Percentiles rank a stretch among this genome's conserved stretches.
phyloP scores from a whole-genome alignment of 2,797 vertebrate genomes.

The Melopsittacus undulatus region DNA sequence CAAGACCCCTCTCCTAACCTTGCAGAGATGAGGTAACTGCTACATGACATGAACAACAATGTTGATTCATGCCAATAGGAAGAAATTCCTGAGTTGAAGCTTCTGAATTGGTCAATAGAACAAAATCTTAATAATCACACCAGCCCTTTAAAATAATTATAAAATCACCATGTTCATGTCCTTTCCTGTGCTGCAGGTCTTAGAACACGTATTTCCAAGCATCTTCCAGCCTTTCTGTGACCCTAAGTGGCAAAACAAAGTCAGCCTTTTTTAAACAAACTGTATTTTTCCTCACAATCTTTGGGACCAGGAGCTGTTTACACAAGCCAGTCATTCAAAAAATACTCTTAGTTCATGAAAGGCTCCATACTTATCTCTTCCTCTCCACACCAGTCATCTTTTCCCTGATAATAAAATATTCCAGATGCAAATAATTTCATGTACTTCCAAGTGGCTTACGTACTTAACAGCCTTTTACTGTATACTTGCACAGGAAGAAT shows the following conservation, averaged over 20 bases:
- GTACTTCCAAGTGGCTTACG: not conserved
- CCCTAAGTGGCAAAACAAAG: not conserved
- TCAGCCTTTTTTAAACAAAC: not conserved
- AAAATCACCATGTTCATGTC: not conserved
- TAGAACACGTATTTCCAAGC: rapidly evolving
- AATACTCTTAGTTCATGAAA: not conserved
- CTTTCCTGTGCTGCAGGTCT: not conserved
- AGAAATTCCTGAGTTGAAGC: not conserved
- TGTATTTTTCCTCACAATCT: not conserved
- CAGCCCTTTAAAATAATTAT: not conserved
- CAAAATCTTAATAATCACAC: not conserved
- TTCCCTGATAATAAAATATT: not conserved
- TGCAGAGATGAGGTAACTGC: not conserved
- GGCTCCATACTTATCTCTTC: not conserved
- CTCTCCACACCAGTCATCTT: not conserved
- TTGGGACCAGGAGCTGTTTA: not conserved
- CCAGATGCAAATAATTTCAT: not conserved
- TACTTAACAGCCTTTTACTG: not conserved
- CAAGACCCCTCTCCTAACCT: not conserved
- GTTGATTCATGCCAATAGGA: not conserved
- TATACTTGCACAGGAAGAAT: not conserved
- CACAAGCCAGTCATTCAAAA: not conserved
- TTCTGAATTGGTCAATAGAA: not conserved
- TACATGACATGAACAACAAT: rapidly evolving
- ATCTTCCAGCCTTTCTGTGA: not conserved